These are phyloP conservation scores for Dendrolimus houi DNA, from an alignment of 2,888 invertebrate genomes.

Conservation along the genomic window DNA sequence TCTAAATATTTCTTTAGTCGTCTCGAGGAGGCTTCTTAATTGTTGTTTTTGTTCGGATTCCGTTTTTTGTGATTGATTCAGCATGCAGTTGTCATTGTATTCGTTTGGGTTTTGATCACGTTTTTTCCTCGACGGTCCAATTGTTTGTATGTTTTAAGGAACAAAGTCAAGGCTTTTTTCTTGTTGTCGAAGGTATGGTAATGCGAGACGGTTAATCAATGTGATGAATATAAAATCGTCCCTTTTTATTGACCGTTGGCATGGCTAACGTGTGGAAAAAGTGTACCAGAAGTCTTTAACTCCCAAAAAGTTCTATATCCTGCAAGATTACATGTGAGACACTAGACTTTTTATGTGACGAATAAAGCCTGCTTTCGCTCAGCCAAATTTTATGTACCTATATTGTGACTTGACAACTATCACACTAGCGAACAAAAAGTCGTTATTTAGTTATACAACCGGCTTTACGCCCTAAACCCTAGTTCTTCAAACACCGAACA, in stretches of 20 bases:
- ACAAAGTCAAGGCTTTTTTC: constrained; percentile 40
- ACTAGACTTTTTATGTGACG: no score
- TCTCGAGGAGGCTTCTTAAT: constrained; percentile 55
- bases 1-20: constrained; percentile 69
- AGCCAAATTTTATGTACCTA: no score
- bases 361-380: no score
- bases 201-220: constrained; percentile 57
- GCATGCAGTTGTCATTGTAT: constrained; percentile 74
- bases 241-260: constrained; percentile 13
- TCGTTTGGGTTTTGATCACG: constrained; percentile 65
- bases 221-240: constrained; percentile 52
- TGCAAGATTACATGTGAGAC: no score
- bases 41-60: constrained; percentile 74
- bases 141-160: constrained; percentile 71
- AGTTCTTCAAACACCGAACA: no score
- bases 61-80: constrained; percentile 74
- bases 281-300: no score
- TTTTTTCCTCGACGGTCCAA: constrained; percentile 53
- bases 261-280: no score
- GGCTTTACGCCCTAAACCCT: no score
- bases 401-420: no score
- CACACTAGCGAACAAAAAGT: no score
- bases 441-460: no score
- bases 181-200: constrained; percentile 37
- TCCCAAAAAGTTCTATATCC: no score